Base-by-base conservation (phyloP, 2,113 vertebrate species). In the Bostrychus sinensis region DNA sequence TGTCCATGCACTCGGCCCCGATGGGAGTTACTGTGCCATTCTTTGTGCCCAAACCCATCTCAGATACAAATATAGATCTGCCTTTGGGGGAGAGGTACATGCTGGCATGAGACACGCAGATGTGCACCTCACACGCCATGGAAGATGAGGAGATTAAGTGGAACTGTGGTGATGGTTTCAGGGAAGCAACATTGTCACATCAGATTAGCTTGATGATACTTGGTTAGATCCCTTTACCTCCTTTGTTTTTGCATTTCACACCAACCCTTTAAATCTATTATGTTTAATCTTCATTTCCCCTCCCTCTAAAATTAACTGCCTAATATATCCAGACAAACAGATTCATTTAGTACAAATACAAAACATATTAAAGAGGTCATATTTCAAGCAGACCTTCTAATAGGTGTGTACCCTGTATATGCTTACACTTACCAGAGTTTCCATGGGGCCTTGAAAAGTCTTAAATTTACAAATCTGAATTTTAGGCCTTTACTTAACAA, bases 11-110 rank as follows among this genome's bases (percentile, higher is more conserved):
- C 66, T 78, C 12, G 75, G 72, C 72, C 78, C 43, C 70, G 48
- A 51, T 76, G 76, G 74, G 80, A 84, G 60, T 55, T 48, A 58
- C 69, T 64, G 57, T 77, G 80, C 73, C 87, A 81, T 89, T 89
- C 66, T 78, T 77, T 76, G 73, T 80, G 63, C n/a, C 56, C 32
- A 51, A 74, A 79, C 80, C 73, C 77, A 86, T 54, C 60, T 68
- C 64, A 41, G 58, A 75, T 66, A 81, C 80, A 66, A 72, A 86
- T 78, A 78, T 74, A 77, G 71, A 67, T 66, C 65, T 65, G 79
- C 77, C 78, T 69, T 58, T 32, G 23, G 78, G 78, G 70, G 60
- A 61, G 51, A 62, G 55, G 58, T 45, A 70, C 54, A 32, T 7
- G 7, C 43, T 17, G 37, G 36, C 55, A 70, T 42, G 56, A 56